These are phyloP conservation scores for Netelia fuscicornis DNA, from an alignment of 2,888 invertebrate genomes.

Conservation along the genomic window DNA sequence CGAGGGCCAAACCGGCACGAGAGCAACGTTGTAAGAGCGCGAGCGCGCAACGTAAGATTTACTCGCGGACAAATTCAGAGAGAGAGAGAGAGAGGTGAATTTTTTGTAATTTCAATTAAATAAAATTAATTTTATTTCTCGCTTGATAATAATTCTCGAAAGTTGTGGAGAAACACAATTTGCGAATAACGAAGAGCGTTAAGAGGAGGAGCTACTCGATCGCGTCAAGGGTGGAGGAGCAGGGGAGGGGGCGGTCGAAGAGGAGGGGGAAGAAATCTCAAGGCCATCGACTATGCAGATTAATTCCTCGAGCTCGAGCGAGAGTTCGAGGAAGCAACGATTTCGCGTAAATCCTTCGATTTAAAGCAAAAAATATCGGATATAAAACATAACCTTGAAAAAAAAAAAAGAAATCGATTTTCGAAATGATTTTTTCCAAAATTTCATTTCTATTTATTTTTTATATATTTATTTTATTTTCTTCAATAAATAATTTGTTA, in stretches of 20 bases:
- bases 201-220: background rate
- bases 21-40: background rate
- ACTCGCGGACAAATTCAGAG: slow-evolving; percentile 2
- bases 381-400: background rate
- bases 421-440: background rate
- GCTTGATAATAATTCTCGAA: background rate
- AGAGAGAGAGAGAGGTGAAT: background rate
- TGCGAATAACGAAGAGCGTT: background rate
- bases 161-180: background rate
- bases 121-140: background rate
- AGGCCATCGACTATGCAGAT: slow-evolving; percentile 64
- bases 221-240: background rate
- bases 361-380: background rate
- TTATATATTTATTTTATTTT: no score
- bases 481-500: no score
- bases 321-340: slow-evolving; percentile 34
- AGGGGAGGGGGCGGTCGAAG: background rate
- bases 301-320: slow-evolving; percentile 51
- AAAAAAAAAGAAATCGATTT: slow-evolving; percentile 36
- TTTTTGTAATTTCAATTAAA: no score
- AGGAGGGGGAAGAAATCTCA: slow-evolving; percentile 33
- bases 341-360: slow-evolving; percentile 23
- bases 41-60: slow-evolving; percentile 18
- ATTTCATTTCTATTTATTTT: no score
- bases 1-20: slow-evolving; percentile 66